Conservation (phyloP, 2,888 invertebrate genomes). For the Steinernema scapterisci region DNA sequence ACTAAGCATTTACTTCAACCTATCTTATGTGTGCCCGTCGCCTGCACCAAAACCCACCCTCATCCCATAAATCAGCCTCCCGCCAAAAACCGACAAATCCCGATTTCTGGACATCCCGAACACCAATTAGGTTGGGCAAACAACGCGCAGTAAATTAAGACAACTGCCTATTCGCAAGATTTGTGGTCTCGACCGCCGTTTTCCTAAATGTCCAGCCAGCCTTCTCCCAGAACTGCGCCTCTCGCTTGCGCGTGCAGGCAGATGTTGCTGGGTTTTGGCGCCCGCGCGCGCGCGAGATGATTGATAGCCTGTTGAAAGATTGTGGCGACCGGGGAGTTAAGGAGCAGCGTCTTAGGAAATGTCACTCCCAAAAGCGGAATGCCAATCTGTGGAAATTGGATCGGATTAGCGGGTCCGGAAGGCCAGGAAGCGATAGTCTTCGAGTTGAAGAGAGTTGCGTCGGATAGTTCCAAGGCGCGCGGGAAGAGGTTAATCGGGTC, state of each 20-base stretch:
- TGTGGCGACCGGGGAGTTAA: neutral
- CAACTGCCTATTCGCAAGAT: slow-evolving; percentile 4
- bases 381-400: slow-evolving; percentile 20
- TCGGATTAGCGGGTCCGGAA: slow-evolving; percentile 11
- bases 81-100: neutral
- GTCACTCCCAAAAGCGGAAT: neutral
- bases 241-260: slow-evolving; percentile 2
- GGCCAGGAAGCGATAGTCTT: too few species aligned
- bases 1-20: too few species aligned
- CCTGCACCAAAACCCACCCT: too few species aligned
- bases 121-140: slow-evolving; percentile 1
- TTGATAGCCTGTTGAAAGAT: slow-evolving; percentile 28
- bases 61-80: neutral
- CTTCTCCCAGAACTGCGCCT: neutral
- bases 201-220: neutral
- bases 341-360: neutral
- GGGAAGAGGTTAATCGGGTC: neutral
- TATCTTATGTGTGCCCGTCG: too few species aligned
- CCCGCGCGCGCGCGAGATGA: neutral
- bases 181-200: slow-evolving; percentile 24
- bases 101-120: neutral
- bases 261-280: slow-evolving; percentile 11
- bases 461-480: slow-evolving; percentile 20
- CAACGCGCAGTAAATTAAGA: slow-evolving; percentile 22
- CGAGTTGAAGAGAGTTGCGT: neutral